Conservation (phyloP, 37 sponge, comb jelly and placozoan species). For the Halisarca cf. caerulea region DNA sequence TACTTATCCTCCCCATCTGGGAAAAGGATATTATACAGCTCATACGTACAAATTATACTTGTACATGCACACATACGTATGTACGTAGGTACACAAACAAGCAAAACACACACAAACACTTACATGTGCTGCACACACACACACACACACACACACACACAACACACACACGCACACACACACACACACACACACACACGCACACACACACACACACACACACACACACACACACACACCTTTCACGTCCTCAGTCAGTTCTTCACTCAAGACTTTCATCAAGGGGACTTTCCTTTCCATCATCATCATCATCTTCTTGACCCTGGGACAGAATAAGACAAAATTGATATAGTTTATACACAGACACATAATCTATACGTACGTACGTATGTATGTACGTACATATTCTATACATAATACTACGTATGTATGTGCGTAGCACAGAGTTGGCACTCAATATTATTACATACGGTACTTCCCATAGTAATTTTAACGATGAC, state of each 20-base stretch:
- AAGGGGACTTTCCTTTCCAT: background rate
- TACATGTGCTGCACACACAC: background rate
- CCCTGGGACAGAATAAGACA: background rate
- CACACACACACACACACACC: background rate
- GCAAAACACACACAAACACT: background rate
- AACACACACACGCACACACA: background rate
- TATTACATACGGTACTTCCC: too few species aligned
- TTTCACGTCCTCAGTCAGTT: too few species aligned
- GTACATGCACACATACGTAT: background rate
- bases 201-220: background rate
- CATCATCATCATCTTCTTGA: background rate
- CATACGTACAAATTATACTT: too few species aligned
- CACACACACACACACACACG: background rate
- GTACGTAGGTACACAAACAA: background rate
- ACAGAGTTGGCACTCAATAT: background rate
- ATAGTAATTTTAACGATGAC: background rate
- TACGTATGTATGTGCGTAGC: background rate
- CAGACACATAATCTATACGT: background rate
- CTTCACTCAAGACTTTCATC: too few species aligned
- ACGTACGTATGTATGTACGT: background rate
- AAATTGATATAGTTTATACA: too few species aligned
- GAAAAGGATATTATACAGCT: too few species aligned
- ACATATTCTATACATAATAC: background rate
- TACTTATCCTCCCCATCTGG: too few species aligned
- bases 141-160: constrained; percentile 7